phyloP scores from a whole-genome alignment of 2,113 vertebrate genomes.

The Narcine bancroftii region DNA sequence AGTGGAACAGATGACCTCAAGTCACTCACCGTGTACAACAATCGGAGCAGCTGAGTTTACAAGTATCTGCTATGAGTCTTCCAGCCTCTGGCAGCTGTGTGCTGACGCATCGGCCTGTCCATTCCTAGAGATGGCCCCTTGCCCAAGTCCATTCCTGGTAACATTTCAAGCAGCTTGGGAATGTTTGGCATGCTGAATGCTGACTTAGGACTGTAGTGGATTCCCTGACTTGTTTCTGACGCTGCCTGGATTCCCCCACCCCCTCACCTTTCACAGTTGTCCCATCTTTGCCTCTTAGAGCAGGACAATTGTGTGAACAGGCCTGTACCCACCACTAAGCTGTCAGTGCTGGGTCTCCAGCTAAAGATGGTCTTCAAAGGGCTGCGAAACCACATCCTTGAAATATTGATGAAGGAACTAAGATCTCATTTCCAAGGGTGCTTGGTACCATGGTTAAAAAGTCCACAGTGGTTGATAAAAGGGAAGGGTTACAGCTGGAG shows the following conservation, averaged over 20 bases:
- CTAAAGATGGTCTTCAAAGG: not conserved
- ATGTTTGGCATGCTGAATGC: not conserved
- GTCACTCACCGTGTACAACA: not conserved
- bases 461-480: not conserved
- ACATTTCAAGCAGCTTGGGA: not conserved
- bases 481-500: not conserved
- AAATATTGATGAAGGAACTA: not conserved
- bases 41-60: not conserved
- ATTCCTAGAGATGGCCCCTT: not conserved
- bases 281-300: not conserved
- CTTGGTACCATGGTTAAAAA: not conserved
- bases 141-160: constrained; percentile 13
- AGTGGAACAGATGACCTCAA: not conserved
- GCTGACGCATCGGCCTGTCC: not conserved
- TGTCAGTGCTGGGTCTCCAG: not conserved
- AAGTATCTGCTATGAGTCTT: not conserved
- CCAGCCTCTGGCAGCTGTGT: not conserved
- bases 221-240: not conserved
- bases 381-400: not conserved
- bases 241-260: not conserved
- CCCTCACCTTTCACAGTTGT: not conserved
- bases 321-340: not conserved
- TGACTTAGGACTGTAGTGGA: not conserved
- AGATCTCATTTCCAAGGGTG: not conserved
- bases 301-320: not conserved